A percentile compares a stretch with the other conserved stretches of the same genome.
These are phyloP conservation scores for Hozukius guyotensis DNA, from an alignment of 2,797 vertebrate species.

Conservation along the genomic window DNA sequence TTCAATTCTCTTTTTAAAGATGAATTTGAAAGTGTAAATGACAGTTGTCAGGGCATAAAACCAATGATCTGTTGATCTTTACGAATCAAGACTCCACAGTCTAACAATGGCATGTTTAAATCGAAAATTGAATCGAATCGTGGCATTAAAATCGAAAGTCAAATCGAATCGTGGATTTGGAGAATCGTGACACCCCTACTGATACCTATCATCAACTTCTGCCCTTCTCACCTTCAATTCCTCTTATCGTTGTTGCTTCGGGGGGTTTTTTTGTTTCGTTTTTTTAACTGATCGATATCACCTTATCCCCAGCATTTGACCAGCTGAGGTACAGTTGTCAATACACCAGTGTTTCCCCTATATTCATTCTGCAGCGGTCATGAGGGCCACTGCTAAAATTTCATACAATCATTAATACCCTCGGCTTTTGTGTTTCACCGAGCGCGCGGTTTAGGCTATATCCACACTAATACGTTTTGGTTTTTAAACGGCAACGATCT, in stretches of 20 bases:
- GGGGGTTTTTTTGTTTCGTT: too few relatives aligned
- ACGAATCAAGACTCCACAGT: too few relatives aligned
- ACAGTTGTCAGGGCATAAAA: too few relatives aligned
- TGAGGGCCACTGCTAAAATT: background rate
- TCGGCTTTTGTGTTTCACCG: background rate
- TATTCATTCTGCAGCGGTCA: background rate
- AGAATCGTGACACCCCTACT: background rate
- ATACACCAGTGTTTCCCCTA: background rate
- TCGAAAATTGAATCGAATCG: rapidly evolving
- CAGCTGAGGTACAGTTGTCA: background rate
- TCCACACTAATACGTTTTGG: too few relatives aligned
- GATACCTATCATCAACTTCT: background rate
- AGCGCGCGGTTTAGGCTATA: too few relatives aligned
- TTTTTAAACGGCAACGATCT: too few relatives aligned
- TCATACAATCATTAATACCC: background rate
- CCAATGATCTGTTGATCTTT: too few relatives aligned
- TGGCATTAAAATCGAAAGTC: too few relatives aligned
- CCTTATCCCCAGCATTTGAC: background rate
- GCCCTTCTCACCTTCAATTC: background rate
- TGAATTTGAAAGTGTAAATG: too few relatives aligned
- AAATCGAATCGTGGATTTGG: too few relatives aligned
- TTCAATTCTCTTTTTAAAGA: too few relatives aligned
- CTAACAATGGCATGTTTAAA: too few relatives aligned
- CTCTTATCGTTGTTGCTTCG: background rate
- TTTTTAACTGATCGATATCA: background rate